Evolutionary conservation across 2,888 invertebrate genomes (phyloP), one percentile per base, ranked within the genome.

Genomic region (Drosophila hamatofila): DNA sequence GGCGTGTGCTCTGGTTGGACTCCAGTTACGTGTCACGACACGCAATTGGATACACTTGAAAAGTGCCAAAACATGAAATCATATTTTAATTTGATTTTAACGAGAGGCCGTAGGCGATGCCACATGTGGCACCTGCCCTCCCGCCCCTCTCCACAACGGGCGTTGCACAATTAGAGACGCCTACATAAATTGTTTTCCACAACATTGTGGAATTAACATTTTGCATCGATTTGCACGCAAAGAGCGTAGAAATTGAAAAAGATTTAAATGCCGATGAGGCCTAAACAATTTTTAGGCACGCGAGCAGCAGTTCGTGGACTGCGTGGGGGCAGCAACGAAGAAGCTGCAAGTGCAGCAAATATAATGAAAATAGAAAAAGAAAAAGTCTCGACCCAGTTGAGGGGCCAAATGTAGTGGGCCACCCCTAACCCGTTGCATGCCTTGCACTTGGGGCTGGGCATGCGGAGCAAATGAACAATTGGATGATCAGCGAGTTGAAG

Each of bases 391-490:
- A 75, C 75, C 74, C 74, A 83, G 80, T 80, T 72, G 79, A 72
- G 87, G 89, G 91, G 90, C 87, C 91, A 91, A 91, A 86, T 81
- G 48, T 11, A 79, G 88, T 89, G 89, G 78, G 84, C 87, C 69
- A 78, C 80, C 84, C 85, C 88, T 90, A 46, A 58, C 37, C 58
- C 46, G 8, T n/a, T n/a, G 44, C 21, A 25, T 42, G 30, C 16
- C 30, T 27, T 25, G n/a, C 83, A 88, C 85, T 30, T 54, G 57
- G 70, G 84, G 66, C 63, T 69, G 70, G 75, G 75, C 83, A 78
- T 71, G 61, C 63, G 70, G 89, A 82, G 91, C 91, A 91, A 91
- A 90, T 87, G 90, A 85, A 84, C 91, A 91, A 91, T 91, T 91
- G 91, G 91, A 91, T 91, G 91, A 91, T 91, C 90, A 88, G 85